Conservation (phyloP, 2,113 vertebrate genomes). For the Desmodus rotundus region DNA sequence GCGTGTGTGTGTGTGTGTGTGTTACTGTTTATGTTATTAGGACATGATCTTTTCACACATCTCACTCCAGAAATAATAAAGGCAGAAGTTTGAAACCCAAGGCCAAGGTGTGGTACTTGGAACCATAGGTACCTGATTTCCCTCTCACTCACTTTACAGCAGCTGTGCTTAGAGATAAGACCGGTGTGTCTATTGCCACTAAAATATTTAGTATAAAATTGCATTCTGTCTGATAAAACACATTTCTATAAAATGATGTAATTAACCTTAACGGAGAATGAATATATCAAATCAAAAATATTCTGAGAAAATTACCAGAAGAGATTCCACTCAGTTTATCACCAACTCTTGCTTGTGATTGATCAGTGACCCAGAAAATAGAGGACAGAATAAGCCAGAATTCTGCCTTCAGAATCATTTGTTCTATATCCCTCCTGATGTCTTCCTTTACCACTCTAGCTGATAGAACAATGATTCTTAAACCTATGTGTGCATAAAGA, state of each 20-base stretch:
- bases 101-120: neutral
- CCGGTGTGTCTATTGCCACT: neutral
- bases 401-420: neutral
- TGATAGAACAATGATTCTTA: neutral
- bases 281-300: neutral
- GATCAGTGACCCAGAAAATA: neutral
- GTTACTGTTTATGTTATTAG: neutral
- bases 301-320: neutral
- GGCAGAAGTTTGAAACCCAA: neutral
- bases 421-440: neutral
- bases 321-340: neutral
- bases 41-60: neutral
- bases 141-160: neutral
- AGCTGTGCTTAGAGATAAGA: constrained; percentile 4
- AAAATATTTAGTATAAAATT: constrained; percentile 31
- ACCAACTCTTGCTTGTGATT: neutral
- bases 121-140: neutral
- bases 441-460: neutral
- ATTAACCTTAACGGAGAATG: constrained; percentile 18
- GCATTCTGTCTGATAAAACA: neutral
- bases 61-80: neutral
- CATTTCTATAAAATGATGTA: neutral
- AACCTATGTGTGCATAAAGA: neutral
- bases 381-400: neutral
- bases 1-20: neutral